phyloP scores from a whole-genome alignment of 2,888 invertebrate genomes.

The Agonopterix arenella region DNA sequence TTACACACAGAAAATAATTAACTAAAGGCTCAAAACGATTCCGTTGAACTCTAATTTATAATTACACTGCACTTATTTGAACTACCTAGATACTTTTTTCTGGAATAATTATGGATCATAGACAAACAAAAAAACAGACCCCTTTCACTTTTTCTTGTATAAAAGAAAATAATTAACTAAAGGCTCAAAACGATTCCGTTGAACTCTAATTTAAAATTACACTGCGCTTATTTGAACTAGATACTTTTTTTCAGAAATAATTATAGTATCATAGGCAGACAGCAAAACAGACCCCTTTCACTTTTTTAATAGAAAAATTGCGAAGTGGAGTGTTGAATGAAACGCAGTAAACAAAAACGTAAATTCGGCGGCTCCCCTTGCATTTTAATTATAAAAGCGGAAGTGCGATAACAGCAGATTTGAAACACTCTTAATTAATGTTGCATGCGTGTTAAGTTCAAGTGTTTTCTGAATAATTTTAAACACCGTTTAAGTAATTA shows the following conservation, averaged over 20 bases:
- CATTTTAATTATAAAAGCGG: conserved; percentile 66
- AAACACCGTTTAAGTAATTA: conserved; percentile 24
- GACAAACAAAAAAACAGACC: neutral
- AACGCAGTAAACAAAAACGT: conserved; percentile 36
- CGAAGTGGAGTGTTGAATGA: conserved; percentile 28
- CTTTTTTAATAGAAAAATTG: conserved; percentile 18
- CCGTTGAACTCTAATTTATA: neutral
- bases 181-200: neutral
- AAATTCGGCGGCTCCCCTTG: conserved; percentile 57
- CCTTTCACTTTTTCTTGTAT: neutral
- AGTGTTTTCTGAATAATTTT: conserved; percentile 48
- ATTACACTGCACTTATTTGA: neutral
- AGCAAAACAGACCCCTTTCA: neutral
- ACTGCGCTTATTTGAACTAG: neutral
- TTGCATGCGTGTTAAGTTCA: conserved; percentile 58
- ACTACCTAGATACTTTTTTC: neutral
- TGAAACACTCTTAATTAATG: conserved; percentile 70
- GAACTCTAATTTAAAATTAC: neutral
- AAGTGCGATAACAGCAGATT: conserved; percentile 69
- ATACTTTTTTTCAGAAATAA: neutral
- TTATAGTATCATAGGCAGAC: neutral
- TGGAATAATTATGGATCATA: neutral
- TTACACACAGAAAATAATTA: too few relatives aligned
- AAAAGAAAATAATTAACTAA: too few relatives aligned
- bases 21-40: neutral